Conservation (phyloP, 2,888 invertebrate species). For the Amblyjoppa proteus region DNA sequence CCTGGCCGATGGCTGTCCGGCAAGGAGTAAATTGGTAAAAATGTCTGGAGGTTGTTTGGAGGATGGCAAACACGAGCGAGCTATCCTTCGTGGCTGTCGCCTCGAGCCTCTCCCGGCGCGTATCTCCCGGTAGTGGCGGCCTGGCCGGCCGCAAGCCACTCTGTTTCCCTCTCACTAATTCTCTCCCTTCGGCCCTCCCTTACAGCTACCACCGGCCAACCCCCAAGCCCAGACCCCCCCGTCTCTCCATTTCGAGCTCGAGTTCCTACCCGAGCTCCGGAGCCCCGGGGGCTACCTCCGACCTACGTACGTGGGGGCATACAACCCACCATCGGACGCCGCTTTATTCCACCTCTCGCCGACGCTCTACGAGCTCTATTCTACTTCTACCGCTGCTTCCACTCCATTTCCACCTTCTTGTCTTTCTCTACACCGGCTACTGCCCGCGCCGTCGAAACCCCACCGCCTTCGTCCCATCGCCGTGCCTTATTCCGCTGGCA, state of each 20-base stretch:
- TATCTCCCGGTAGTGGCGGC: constrained; percentile 46
- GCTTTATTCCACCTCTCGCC: constrained; percentile 65
- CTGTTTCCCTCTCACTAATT: constrained; percentile 68
- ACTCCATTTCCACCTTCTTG: constrained; percentile 64
- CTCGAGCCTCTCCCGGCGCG: constrained; percentile 55
- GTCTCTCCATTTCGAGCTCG: constrained; percentile 60
- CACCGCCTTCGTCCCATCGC: not conserved
- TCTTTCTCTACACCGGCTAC: constrained; percentile 61
- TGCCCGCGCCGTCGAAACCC: constrained; percentile 6
- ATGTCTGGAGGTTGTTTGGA: constrained; percentile 76
- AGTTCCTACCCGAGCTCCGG: constrained; percentile 46
- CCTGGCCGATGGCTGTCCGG: constrained; percentile 63
- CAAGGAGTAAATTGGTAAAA: constrained; percentile 79
- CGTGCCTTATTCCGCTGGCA: constrained; percentile 4
- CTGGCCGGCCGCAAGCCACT: constrained; percentile 61
- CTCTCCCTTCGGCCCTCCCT: constrained; percentile 64
- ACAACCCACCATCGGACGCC: constrained; percentile 49
- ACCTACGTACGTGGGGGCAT: constrained; percentile 51
- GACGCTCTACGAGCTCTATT: constrained; percentile 41
- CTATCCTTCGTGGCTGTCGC: constrained; percentile 73
- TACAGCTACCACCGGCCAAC: constrained; percentile 41
- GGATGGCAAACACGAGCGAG: constrained; percentile 74
- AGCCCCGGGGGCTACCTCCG: constrained; percentile 55
- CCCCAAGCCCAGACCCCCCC: constrained; percentile 50
- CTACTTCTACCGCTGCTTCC: constrained; percentile 34